Conservation (phyloP, 2,113 vertebrate species). For the Turdus rufiventris region DNA sequence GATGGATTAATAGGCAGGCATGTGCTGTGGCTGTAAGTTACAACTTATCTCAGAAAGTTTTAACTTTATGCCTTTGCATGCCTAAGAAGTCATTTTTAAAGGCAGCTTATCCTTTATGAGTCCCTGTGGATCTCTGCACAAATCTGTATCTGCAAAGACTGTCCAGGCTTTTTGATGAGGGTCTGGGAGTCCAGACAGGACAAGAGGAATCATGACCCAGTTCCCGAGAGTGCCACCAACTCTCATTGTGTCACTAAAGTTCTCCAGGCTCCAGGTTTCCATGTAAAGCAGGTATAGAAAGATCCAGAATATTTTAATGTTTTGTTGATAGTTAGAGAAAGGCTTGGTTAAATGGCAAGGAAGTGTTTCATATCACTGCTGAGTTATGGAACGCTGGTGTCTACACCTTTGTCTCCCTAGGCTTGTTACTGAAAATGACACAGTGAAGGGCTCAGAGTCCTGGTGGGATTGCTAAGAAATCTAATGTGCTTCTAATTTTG, state of each 20-base stretch:
- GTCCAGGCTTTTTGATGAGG: constrained; percentile 20
- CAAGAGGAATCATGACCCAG: not conserved
- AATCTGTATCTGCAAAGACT: constrained; percentile 47
- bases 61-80: constrained; percentile 48
- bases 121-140: not conserved
- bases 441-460: not conserved
- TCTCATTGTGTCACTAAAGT: not conserved
- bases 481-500: not conserved
- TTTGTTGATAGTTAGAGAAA: not conserved
- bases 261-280: not conserved
- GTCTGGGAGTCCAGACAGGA: constrained; percentile 1
- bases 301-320: not conserved
- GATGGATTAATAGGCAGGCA: constrained; percentile 48
- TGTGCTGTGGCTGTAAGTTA: constrained; percentile 23
- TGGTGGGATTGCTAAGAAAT: not conserved
- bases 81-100: constrained; percentile 50
- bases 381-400: rapidly evolving
- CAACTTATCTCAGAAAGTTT: constrained; percentile 57
- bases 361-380: not conserved
- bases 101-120: constrained; percentile 38
- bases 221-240: not conserved
- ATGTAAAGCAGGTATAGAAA: not conserved
- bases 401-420: not conserved
- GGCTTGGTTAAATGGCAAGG: not conserved
- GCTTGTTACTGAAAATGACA: not conserved